Evolutionary conservation across 1,140 invertebrate genomes (phyloP), one percentile per base, ranked within the genome.

Genomic region (Euborellia annulipes): DNA sequence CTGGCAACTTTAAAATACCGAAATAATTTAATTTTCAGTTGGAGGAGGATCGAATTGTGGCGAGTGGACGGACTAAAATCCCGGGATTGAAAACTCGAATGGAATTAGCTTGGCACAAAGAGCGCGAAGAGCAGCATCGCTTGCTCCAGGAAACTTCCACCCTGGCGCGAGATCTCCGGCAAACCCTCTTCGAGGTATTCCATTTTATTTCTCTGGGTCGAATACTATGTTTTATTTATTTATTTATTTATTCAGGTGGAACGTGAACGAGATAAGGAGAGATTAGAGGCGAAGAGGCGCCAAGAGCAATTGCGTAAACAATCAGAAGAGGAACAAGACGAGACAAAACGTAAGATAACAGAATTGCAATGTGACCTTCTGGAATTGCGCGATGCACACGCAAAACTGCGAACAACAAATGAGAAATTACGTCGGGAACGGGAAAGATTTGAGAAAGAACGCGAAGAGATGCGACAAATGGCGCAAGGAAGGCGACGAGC

Each of bases 31-130:
- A 16, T 63, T n/a, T 58, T 30, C 50, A 81, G 75, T 70, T 87
- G 50, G 85, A 89, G 62, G 85, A 89, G 62, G 85, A 89, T 45
- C 68, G 80, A 43, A 65, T 88, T 36, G 63, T 88, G 3, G 74
- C 72, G 2, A 83, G 81, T 46, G 86, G 85, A 47, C 69, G 87
- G 45, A 82, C 85, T 0, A 82, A 87, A 57, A 79, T 88, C 50
- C 79, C 84, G 3, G 85, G 86, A 18, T 65, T 89, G 39, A 81
- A 85, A 58, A 88, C 88, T 1, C 75, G 85, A 32, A 79, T 95
- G 73, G 90, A 95, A 59, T 63, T 93, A 11, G 87, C 89, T 1
- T 96, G 91, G 91, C 88, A 93, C 55, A 94, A 93, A 59, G 92
- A 96, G 61, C 69, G 91, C 43, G 82, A 88, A 56, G 88, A 94